phyloP scores from a whole-genome alignment of 2,113 vertebrate species.

The Boulengeromyrus knoepffleri region DNA sequence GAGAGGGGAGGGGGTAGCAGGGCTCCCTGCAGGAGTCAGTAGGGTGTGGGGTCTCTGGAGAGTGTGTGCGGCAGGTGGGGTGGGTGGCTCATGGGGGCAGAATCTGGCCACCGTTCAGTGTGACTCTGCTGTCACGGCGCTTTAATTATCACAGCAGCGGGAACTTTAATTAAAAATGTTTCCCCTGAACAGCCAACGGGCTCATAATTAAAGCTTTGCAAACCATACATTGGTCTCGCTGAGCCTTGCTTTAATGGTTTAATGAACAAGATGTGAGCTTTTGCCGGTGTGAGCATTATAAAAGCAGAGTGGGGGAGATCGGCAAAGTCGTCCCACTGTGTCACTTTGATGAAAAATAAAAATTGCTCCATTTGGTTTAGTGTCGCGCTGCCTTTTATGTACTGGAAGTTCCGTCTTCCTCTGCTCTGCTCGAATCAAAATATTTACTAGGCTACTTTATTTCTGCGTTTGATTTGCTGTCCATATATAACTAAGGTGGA shows the following conservation, averaged over 20 bases:
- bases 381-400: background rate
- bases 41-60: background rate
- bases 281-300: background rate
- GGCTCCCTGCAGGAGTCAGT: background rate
- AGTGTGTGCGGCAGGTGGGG: background rate
- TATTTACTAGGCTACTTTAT: background rate
- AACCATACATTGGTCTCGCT: background rate
- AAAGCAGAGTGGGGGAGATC: background rate
- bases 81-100: background rate
- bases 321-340: background rate
- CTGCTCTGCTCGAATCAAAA: background rate
- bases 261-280: background rate
- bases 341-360: background rate
- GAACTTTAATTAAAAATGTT: constrained; percentile 19
- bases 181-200: constrained; percentile 13
- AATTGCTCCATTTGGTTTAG: background rate
- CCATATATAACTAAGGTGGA: background rate
- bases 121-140: background rate
- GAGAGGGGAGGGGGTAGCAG: no score
- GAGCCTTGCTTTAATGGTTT: background rate
- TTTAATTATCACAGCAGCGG: constrained; percentile 7
- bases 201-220: constrained; percentile 14
- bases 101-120: background rate
- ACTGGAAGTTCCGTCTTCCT: background rate
- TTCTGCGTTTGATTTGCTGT: background rate